phyloP scores from a whole-genome alignment of 2,888 invertebrate genomes.

The Eupithecia abbreviata region DNA sequence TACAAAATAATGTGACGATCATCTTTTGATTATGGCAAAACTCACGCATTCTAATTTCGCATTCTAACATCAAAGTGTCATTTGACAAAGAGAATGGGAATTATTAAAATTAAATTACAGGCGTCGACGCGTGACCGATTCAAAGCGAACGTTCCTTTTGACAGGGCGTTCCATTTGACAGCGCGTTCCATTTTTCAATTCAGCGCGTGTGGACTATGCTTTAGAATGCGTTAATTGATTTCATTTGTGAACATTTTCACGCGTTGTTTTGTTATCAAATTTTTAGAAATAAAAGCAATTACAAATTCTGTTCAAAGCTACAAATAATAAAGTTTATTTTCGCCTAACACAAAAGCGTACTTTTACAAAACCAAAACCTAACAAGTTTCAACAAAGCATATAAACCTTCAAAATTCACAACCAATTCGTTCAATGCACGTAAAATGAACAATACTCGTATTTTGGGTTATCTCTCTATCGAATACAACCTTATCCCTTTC shows the following conservation, averaged over 20 bases:
- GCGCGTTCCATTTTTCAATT: conserved; percentile 58
- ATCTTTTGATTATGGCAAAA: conserved; percentile 25
- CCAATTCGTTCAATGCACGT: conserved; percentile 70
- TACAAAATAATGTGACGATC: conserved; percentile 16
- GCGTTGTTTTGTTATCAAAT: not conserved
- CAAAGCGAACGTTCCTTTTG: conserved; percentile 65
- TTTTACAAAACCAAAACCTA: conserved; percentile 33
- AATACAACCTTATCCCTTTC: conserved; percentile 35
- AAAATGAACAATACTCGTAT: conserved; percentile 75
- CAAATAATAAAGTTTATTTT: not conserved
- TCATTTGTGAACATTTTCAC: conserved; percentile 37
- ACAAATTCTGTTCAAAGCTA: not conserved
- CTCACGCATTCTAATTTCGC: conserved; percentile 35
- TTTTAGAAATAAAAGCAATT: not conserved
- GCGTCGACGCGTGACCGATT: conserved; percentile 60
- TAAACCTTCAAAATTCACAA: conserved; percentile 64
- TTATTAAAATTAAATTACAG: conserved; percentile 66
- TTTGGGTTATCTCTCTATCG: conserved; percentile 60
- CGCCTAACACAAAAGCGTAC: not conserved
- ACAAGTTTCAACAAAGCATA: conserved; percentile 53
- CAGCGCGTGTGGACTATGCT: conserved; percentile 45
- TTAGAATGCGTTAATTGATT: conserved; percentile 54
- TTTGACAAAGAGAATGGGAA: conserved; percentile 62
- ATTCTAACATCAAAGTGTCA: conserved; percentile 48
- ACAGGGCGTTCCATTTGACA: conserved; percentile 51